phyloP scores from a whole-genome alignment of 2,888 invertebrate species.

The Tupiocoris notatus region DNA sequence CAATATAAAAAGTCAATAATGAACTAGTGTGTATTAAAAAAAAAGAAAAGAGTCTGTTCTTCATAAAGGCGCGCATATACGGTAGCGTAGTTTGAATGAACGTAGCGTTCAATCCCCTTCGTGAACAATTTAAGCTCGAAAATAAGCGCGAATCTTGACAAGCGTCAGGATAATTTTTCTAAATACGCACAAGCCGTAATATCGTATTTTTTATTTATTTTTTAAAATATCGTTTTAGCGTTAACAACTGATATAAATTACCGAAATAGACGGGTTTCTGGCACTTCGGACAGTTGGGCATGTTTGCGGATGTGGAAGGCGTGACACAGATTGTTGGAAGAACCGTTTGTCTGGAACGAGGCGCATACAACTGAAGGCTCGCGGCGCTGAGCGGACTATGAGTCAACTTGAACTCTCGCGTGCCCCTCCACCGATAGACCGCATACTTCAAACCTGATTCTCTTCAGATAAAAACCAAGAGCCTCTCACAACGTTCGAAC shows the following conservation, averaged over 20 bases:
- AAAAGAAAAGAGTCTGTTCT: too few relatives aligned
- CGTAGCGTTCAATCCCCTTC: too few relatives aligned
- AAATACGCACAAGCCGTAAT: too few relatives aligned
- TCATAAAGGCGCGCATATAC: too few relatives aligned
- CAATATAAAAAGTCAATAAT: too few relatives aligned
- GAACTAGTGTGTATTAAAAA: too few relatives aligned
- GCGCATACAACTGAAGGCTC: slow-evolving; percentile 26
- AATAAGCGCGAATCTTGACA: too few relatives aligned
- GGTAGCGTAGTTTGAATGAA: too few relatives aligned
- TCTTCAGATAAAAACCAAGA: slow-evolving; percentile 28
- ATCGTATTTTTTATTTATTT: background rate
- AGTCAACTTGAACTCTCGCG: slow-evolving; percentile 18
- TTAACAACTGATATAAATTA: background rate
- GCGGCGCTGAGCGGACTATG: slow-evolving; percentile 15
- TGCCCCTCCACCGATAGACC: slow-evolving; percentile 10
- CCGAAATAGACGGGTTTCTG: slow-evolving; percentile 61
- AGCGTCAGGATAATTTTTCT: too few relatives aligned
- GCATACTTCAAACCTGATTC: slow-evolving; percentile 38
- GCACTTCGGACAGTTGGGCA: slow-evolving; percentile 64
- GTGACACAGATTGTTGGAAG: slow-evolving; percentile 27
- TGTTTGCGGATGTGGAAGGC: slow-evolving; percentile 49
- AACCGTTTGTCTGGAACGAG: slow-evolving; percentile 30
- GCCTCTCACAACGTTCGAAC: slow-evolving; percentile 2
- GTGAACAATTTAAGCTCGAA: too few relatives aligned
- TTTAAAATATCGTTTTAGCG: background rate